Evolutionary conservation across 2,888 invertebrate species (phyloP), one percentile per base, ranked within the genome.

Genomic region (Kryphioiulus occultus): DNA sequence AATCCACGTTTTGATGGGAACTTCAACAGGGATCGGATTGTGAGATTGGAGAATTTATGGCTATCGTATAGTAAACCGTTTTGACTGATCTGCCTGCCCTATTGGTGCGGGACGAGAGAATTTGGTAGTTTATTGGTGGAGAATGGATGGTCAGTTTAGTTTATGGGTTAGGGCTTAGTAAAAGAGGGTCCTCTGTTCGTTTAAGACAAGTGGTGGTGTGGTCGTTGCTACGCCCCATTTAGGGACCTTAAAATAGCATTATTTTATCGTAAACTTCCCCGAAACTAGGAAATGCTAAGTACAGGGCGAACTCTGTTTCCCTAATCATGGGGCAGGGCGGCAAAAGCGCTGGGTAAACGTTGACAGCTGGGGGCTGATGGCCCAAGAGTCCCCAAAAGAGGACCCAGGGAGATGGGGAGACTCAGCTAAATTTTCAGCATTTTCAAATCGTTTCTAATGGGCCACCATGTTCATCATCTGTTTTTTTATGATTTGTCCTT

Each of bases 401-500:
- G 53, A 59, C 53, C 47, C 12, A 47, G 19, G n/a, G 3, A 1
- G 7, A 2, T 59, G 19, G n/a, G 53, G 53, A 59, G n/a, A n/a
- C 19, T 59, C 7, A 2, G 19, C n/a, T n/a, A 19, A 59, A n/a
- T 59, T 59, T n/a, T n/a, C 47, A n/a, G n/a, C n/a, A n/a, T 59
- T 59, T 59, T n/a, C n/a, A n/a, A 59, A 59, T n/a, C n/a, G 53
- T 7, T 59, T 59, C 53, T n/a, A n/a, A 59, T 59, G 53, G 53
- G n/a, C 53, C 53, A n/a, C 53, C n/a, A n/a, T n/a, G n/a, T n/a
- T n/a, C n/a, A n/a, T 39, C 39, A 3, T 39, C 9, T 39, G 3
- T 39, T 39, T 53, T 53, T 53, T 53, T 53, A 53, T 53, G 53
- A 26, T 68, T 68, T 68, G 59, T 68, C 59, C 59, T 68, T 68